These are phyloP conservation scores for Trissoscelio sp. DNA, from an alignment of 2,888 invertebrate species.

Conservation along the genomic window DNA sequence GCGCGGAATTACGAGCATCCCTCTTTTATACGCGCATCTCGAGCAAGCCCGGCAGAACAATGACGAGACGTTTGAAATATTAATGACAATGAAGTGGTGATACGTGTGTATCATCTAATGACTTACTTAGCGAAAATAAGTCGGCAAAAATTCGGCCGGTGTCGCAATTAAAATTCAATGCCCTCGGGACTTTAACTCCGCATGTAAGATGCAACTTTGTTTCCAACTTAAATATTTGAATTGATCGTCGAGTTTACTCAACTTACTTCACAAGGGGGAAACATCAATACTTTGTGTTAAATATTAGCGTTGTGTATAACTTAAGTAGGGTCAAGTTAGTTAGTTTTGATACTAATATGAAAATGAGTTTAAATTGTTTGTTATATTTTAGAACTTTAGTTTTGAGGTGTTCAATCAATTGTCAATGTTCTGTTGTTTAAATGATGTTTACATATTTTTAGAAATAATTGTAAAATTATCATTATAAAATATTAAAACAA, in stretches of 20 bases:
- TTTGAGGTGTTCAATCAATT: too few species aligned
- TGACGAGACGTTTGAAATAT: slow-evolving; percentile 59
- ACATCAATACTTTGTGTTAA: slow-evolving; percentile 46
- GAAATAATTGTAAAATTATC: too few species aligned
- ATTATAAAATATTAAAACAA: too few species aligned
- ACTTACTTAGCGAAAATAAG: slow-evolving; percentile 34
- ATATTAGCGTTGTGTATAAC: neutral
- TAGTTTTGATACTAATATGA: too few species aligned
- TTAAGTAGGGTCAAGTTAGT: slow-evolving; percentile 6
- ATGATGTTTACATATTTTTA: too few species aligned
- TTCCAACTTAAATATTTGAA: slow-evolving; percentile 30
- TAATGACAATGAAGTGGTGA: slow-evolving; percentile 56
- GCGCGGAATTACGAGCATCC: slow-evolving; percentile 48
- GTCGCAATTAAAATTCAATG: slow-evolving; percentile 21
- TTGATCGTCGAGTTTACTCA: slow-evolving; percentile 28
- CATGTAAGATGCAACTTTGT: slow-evolving; percentile 22
- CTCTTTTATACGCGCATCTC: slow-evolving; percentile 48
- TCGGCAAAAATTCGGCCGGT: slow-evolving; percentile 1
- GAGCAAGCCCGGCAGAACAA: slow-evolving; percentile 38
- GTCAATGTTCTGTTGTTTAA: too few species aligned
- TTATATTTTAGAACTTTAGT: too few species aligned
- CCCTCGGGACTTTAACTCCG: neutral
- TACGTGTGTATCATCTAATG: slow-evolving; percentile 48
- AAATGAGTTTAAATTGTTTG: too few species aligned
- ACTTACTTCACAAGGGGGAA: neutral